Evolutionary conservation across 2,113 vertebrate genomes (phyloP), one percentile per base, ranked within the genome.

Genomic region (Macquaria australasica): DNA sequence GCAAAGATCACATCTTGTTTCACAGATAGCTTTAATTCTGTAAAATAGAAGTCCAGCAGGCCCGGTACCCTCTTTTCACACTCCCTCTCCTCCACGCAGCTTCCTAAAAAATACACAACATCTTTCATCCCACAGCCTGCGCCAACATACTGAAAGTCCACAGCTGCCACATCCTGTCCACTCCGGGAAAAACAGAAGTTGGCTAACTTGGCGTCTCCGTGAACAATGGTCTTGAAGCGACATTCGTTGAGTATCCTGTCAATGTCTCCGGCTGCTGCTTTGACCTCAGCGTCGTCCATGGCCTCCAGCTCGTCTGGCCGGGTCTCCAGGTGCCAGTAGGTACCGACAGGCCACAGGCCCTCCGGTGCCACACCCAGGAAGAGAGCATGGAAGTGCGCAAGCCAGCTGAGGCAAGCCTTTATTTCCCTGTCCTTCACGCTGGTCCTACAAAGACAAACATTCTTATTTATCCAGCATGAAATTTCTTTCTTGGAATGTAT

Each of bases 111-210:
- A 76, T 96, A 96, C 60, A 94, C 83, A 6, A 96, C 91, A 39
- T 96, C 95, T 70, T 96, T 96, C 88, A 96, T 95, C 21, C 96
- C 96, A n/a, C 96, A 96, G 79, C 96, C 95, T 0, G 94, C 95
- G 0, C 96, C 95, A 0, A 96, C 95, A 28, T 96, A 96, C 90
- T 96, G 96, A 31, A 96, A 96, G 90, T 96, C 95, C 8, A 96
- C 95, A 0, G 95, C 95, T 0, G 95, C 95, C 56, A 95, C 95
- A 0, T 92, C 84, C 41, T 16, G 50, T 28, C 93, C 93, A 1
- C 82, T 85, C 11, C 7, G 25, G 3, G 95, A 93, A 34, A 96
- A 96, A 64, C 96, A 96, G 86, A 96, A 96, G 89, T 96, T 96
- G n/a, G 94, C 95, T 62, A 96, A 68, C 76, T 96, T 96, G 59